Evolutionary conservation across 2,888 invertebrate genomes (phyloP).

Genomic region (Troides oblongomaculatus): DNA sequence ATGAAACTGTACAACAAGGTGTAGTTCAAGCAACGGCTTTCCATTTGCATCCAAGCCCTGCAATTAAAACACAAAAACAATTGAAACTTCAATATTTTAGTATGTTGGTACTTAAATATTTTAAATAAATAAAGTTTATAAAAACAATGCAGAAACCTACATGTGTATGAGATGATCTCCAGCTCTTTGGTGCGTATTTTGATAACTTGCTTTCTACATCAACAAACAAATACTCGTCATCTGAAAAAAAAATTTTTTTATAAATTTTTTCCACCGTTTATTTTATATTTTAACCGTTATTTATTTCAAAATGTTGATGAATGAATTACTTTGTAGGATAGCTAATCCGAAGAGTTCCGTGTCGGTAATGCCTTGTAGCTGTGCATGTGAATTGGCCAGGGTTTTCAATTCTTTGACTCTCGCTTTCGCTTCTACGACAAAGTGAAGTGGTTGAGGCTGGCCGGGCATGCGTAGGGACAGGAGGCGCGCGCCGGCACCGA

Average conservation of each 20-base stretch:
- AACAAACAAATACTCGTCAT: slow-evolving; percentile 97
- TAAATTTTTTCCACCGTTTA: not conserved
- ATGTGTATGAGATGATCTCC: slow-evolving; percentile 96
- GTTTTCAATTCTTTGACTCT: slow-evolving; percentile 90
- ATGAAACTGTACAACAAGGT: slow-evolving; percentile 96
- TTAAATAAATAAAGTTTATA: slow-evolving; percentile 4
- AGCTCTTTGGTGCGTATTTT: slow-evolving; percentile 97
- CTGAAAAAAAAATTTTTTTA: slow-evolving; percentile 65
- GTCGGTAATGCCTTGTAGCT: slow-evolving; percentile 90
- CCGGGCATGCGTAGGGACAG: slow-evolving; percentile 83
- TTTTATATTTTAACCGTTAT: not conserved
- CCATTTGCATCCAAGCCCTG: slow-evolving; percentile 95
- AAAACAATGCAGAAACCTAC: slow-evolving; percentile 75
- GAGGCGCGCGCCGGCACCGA: slow-evolving; percentile 82
- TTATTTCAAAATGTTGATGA: not conserved
- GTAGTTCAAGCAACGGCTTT: slow-evolving; percentile 91
- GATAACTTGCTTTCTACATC: slow-evolving; percentile 96
- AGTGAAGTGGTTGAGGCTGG: slow-evolving; percentile 71
- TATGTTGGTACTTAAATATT: not conserved
- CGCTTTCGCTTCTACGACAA: slow-evolving; percentile 88
- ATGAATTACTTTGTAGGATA: slow-evolving; percentile 86
- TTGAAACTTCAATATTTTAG: not conserved
- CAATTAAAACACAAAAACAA: slow-evolving; percentile 41
- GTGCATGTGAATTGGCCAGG: slow-evolving; percentile 89
- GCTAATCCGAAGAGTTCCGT: slow-evolving; percentile 93